phyloP scores from a whole-genome alignment of 2,888 invertebrate genomes.

The Synergus gifuensis region DNA sequence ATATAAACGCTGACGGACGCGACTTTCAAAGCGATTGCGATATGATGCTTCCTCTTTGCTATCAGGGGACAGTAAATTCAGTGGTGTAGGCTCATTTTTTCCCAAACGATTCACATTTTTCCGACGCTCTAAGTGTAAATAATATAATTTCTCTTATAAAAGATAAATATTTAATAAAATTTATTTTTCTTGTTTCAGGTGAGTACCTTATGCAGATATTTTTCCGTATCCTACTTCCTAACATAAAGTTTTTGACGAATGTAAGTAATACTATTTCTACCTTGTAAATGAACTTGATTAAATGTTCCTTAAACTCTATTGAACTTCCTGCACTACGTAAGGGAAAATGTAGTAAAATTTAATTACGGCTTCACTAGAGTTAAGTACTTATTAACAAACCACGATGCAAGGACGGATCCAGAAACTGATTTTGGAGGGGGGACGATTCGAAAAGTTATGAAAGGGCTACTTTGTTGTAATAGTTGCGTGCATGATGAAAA shows the following conservation, averaged over 20 bases:
- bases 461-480: too few species aligned
- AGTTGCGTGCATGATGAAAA: too few species aligned
- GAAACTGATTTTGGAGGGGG: too few species aligned
- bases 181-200: constrained; percentile 22
- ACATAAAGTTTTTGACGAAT: neutral
- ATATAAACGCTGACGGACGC: constrained; percentile 11
- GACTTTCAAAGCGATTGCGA: constrained; percentile 14
- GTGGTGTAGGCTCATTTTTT: neutral
- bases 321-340: neutral
- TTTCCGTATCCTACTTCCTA: neutral
- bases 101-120: neutral
- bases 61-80: constrained; percentile 6
- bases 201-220: neutral
- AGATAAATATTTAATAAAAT: neutral
- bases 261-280: neutral
- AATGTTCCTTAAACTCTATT: neutral
- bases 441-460: too few species aligned
- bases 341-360: neutral
- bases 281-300: neutral
- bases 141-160: neutral
- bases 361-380: neutral
- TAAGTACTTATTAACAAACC: neutral
- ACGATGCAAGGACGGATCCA: too few species aligned
- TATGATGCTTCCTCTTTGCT: constrained; percentile 28
- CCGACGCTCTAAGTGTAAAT: neutral